These are phyloP conservation scores for Phanerotoma sp. DNA, from an alignment of 2,888 invertebrate genomes.

Conservation along the genomic window DNA sequence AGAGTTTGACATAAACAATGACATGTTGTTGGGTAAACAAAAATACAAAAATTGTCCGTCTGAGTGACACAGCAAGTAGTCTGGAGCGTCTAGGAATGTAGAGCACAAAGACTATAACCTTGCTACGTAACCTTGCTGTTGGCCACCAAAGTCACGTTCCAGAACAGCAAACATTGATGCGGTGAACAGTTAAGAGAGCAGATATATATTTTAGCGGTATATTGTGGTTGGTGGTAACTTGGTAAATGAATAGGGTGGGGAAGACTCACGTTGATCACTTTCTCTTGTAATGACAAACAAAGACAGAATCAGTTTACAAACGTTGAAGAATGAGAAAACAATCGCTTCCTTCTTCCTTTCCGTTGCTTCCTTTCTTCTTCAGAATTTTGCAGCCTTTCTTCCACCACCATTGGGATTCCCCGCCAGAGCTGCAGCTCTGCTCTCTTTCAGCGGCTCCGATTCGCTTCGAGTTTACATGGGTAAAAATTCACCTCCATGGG, in stretches of 20 bases:
- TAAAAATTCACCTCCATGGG: slow-evolving; percentile 19
- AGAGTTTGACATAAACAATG: not conserved
- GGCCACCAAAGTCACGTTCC: slow-evolving; percentile 5
- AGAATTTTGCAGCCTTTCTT: slow-evolving; percentile 17
- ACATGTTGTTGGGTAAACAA: no score
- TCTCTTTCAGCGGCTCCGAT: slow-evolving; percentile 22
- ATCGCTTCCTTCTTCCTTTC: slow-evolving; percentile 13
- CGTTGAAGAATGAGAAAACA: slow-evolving; percentile 9
- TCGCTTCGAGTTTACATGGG: slow-evolving; percentile 29
- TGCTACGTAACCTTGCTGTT: slow-evolving; percentile 51
- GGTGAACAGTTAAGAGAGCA: slow-evolving; percentile 12
- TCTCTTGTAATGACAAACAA: slow-evolving; percentile 40
- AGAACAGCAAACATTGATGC: slow-evolving; percentile 17
- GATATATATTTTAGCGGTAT: not conserved
- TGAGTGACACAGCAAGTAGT: no score
- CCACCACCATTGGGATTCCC: slow-evolving; percentile 34
- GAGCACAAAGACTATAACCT: slow-evolving; percentile 40
- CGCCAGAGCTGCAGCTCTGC: slow-evolving; percentile 27
- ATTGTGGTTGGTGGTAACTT: slow-evolving; percentile 1
- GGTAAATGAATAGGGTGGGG: slow-evolving; percentile 8
- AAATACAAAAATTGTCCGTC: no score
- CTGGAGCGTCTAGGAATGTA: slow-evolving; percentile 4
- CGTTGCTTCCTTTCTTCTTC: slow-evolving; percentile 16
- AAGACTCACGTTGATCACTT: slow-evolving; percentile 48
- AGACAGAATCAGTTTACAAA: slow-evolving; percentile 11